Evolutionary conservation across 2,113 vertebrate genomes (phyloP).

Genomic region (Camarhynchus parvulus): DNA sequence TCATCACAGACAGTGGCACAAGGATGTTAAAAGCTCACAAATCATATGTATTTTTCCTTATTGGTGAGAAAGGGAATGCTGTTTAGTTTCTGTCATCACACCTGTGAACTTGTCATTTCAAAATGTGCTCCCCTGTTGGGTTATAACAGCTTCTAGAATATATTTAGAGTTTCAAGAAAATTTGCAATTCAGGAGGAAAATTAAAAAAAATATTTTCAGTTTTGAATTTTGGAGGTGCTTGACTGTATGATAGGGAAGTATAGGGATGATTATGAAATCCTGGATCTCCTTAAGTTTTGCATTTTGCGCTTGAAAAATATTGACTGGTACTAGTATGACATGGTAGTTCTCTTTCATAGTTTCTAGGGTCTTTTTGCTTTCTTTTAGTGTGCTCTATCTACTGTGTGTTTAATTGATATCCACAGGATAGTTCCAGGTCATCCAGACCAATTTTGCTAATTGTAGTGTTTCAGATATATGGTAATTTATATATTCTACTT

Average conservation of each 20-base stretch:
- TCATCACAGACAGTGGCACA: background rate
- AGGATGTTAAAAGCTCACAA: slow-evolving; percentile 4
- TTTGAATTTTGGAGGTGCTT: background rate
- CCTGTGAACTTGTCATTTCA: background rate
- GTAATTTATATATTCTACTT: background rate
- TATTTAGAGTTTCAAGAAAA: background rate
- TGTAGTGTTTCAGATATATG: background rate
- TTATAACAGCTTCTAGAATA: background rate
- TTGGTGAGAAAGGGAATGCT: background rate
- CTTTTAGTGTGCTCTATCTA: background rate
- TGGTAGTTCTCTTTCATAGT: background rate
- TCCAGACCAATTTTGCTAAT: background rate
- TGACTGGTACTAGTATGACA: background rate
- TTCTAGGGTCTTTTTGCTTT: accelerated
- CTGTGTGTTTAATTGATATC: background rate
- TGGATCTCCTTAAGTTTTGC: background rate
- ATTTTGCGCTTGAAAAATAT: background rate
- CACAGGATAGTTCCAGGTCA: background rate
- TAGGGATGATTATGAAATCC: background rate
- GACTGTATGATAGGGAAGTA: background rate
- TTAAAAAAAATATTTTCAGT: background rate
- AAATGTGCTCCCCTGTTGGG: background rate
- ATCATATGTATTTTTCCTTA: background rate
- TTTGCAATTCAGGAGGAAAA: background rate
- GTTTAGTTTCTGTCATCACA: background rate